Evolutionary conservation across 1,140 invertebrate genomes (phyloP).

Genomic region (Scaptomyza pallida): DNA sequence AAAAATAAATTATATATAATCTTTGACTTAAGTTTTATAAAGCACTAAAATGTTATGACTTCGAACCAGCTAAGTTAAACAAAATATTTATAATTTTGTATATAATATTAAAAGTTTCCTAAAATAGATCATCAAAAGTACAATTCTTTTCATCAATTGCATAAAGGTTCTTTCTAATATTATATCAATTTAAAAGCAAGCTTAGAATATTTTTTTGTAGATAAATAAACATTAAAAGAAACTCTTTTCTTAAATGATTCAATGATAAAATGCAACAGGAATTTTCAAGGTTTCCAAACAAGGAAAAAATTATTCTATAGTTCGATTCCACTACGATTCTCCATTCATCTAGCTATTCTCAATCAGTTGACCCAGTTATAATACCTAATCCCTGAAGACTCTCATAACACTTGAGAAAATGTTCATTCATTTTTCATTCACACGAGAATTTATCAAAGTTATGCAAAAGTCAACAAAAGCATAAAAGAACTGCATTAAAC

Average conservation of each 20-base stretch:
- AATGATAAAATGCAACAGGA: too few species aligned
- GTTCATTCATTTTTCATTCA: conserved; percentile 33
- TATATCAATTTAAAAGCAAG: too few species aligned
- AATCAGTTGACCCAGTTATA: background rate
- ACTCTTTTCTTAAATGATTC: too few species aligned
- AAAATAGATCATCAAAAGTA: too few species aligned
- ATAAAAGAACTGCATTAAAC: conserved; percentile 47
- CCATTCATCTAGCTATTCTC: background rate
- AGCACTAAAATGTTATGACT: background rate
- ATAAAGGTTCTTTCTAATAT: too few species aligned
- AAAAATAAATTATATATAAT: background rate
- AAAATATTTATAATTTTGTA: too few species aligned
- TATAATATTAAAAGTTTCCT: too few species aligned
- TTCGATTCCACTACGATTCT: background rate
- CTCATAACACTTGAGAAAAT: background rate
- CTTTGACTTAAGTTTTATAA: background rate
- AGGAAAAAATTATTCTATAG: background rate
- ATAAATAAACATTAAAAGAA: too few species aligned
- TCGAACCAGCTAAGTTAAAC: too few species aligned
- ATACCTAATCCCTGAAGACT: background rate
- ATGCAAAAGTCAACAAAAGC: conserved; percentile 65
- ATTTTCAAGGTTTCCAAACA: background rate
- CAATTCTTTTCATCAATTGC: too few species aligned
- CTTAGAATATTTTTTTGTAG: too few species aligned
- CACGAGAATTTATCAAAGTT: conserved; percentile 51